Percentiles rank a stretch among this genome's conserved stretches.
Evolutionary conservation across 1,140 invertebrate species (phyloP).

Genomic region (Drosophila subpulchrella): DNA sequence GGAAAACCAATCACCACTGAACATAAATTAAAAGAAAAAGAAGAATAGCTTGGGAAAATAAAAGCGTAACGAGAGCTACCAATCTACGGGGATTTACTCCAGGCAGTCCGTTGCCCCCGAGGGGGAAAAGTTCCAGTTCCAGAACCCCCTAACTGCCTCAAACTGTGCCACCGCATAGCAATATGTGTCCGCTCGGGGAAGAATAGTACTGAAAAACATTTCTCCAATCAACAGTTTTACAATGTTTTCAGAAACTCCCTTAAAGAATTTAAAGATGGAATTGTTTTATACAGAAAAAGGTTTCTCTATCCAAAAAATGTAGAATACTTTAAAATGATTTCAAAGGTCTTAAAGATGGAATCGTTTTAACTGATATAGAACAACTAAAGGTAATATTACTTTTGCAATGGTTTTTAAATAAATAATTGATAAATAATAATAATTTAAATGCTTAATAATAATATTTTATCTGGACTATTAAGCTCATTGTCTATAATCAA

Average conservation of each 20-base stretch:
- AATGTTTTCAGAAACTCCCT: not conserved
- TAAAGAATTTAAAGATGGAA: no score
- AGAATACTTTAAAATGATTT: no score
- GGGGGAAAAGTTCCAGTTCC: not conserved
- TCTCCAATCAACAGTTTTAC: not conserved
- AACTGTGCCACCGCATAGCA: slow-evolving; percentile 20
- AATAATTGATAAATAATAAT: no score
- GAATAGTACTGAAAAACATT: not conserved
- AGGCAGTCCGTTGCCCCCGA: slow-evolving; percentile 3
- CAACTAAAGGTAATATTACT: no score
- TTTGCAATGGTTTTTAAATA: no score
- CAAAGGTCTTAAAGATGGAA: no score
- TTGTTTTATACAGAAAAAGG: no score
- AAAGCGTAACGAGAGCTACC: slow-evolving; percentile 31
- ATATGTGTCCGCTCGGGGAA: slow-evolving; percentile 2
- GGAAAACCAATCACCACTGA: slow-evolving; percentile 67
- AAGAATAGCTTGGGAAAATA: slow-evolving; percentile 19
- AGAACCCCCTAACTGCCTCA: slow-evolving; percentile 28
- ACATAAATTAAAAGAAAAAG: slow-evolving; percentile 51
- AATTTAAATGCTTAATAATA: no score
- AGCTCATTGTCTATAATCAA: no score
- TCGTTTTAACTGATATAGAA: no score
- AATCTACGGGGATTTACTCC: slow-evolving; percentile 33
- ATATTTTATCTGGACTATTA: no score
- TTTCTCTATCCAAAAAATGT: no score